Percentiles rank a stretch among this genome's conserved stretches.
phyloP scores from a whole-genome alignment of 2,113 vertebrate species.

The Amphilophus citrinellus region DNA sequence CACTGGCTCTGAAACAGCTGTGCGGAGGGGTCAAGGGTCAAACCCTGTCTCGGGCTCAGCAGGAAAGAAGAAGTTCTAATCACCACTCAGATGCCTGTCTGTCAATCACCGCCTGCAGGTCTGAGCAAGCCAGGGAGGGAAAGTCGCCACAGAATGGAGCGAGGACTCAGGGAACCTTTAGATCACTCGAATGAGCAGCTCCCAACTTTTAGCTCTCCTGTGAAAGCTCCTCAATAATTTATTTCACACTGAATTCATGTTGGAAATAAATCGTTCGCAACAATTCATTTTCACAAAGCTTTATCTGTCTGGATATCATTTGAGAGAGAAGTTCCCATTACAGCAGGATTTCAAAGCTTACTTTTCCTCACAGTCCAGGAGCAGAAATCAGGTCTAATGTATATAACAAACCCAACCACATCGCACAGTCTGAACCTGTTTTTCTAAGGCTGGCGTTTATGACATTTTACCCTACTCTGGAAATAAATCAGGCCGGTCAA shows the following conservation, averaged over 20 bases:
- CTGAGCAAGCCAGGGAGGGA: slow-evolving; percentile 63
- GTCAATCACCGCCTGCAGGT: slow-evolving; percentile 80
- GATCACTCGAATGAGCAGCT: slow-evolving; percentile 27
- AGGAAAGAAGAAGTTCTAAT: slow-evolving; percentile 82
- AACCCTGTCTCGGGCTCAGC: slow-evolving; percentile 77
- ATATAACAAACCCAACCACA: slow-evolving; percentile 78
- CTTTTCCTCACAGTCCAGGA: slow-evolving; percentile 67
- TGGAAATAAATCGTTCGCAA: slow-evolving; percentile 54
- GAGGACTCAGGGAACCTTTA: slow-evolving; percentile 2
- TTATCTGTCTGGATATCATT: slow-evolving; percentile 66
- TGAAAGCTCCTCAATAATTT: slow-evolving; percentile 2
- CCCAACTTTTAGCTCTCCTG: not conserved
- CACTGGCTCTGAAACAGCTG: slow-evolving; percentile 81
- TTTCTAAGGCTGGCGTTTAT: slow-evolving; percentile 81
- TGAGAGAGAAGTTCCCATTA: slow-evolving; percentile 57
- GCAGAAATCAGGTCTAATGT: slow-evolving; percentile 75
- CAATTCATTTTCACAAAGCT: slow-evolving; percentile 23
- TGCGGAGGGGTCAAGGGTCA: slow-evolving; percentile 79
- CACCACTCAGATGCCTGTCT: slow-evolving; percentile 76
- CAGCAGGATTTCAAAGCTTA: slow-evolving; percentile 61
- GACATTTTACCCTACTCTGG: slow-evolving; percentile 79
- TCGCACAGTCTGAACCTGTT: slow-evolving; percentile 72
- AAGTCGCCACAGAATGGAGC: slow-evolving; percentile 5
- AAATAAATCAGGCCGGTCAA: slow-evolving; percentile 77
- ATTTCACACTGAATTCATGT: slow-evolving; percentile 1